Base-by-base conservation (phyloP, 2,113 vertebrate genomes). In the Otis tarda region DNA sequence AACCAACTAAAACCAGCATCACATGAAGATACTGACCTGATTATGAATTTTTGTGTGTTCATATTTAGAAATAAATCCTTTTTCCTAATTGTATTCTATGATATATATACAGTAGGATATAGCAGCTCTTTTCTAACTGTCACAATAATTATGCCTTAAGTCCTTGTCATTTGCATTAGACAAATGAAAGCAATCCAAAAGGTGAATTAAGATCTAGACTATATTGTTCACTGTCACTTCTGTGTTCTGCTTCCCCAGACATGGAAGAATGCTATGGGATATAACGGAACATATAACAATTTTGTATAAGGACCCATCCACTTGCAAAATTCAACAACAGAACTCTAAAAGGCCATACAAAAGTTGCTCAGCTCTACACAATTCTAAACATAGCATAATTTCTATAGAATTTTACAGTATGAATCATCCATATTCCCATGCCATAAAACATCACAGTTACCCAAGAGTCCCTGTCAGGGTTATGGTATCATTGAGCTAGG, bases 401-500 rank as follows among this genome's bases (percentile, higher is more conserved):
- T 68, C 55, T 77, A n/a, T 20, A 53, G 24, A n/a, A 25, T 53
- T 67, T 85, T 41, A 30, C 28, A 57, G n/a, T 31, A 39, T 35
- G 61, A 83, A 52, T 52, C 37, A 50, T 15, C 18, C 9, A 19
- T 59, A 52, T 74, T 86, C 15, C 31, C 41, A 57, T 8, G 31
- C 16, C 89, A 24, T 49, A 56, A 75, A 53, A 45, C 33, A 53
- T 5, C 4, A 0, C 8, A 37, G 35, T 9, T 33, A 52, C 14
- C 28, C 3, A 1, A 45, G 30, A 35, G 43, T 25, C 14, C 57
- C 24, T n/a, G 0, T 25, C 22, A 41, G 37, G 20, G 12, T 37
- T 69, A 37, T 2, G 1, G 6, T 15, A 55, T 12, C n/a, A 20
- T 0, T 17, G 25, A 57, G 30, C 11, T 1, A 5, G 15, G 18